A percentile compares a stretch with the other conserved stretches of the same genome.
These are phyloP conservation scores for Percina caprodes DNA, from an alignment of 2,113 vertebrate genomes.

Conservation along the genomic window DNA sequence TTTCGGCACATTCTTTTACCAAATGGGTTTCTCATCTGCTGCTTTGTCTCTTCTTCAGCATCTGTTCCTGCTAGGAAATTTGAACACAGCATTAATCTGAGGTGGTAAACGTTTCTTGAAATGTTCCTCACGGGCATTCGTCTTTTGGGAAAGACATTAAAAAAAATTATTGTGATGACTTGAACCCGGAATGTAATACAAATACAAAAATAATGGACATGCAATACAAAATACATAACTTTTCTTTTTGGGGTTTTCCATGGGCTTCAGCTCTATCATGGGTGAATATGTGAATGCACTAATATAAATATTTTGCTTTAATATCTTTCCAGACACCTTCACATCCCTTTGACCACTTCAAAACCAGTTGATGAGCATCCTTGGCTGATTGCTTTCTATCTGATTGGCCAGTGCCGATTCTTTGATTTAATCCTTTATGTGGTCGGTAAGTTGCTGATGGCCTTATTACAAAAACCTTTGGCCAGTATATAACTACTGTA, in stretches of 20 bases:
- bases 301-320: not conserved
- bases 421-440: not conserved
- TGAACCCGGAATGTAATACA: not conserved
- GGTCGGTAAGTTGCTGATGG: not conserved
- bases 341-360: not conserved
- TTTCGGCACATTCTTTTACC: slow-evolving; percentile 54
- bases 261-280: not conserved
- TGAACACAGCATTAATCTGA: slow-evolving; percentile 37
- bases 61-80: slow-evolving; percentile 47
- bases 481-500: not conserved
- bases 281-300: not conserved
- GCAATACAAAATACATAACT: no score
- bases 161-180: not conserved
- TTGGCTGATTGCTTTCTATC: not conserved
- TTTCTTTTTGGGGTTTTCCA: not conserved
- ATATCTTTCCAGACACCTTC: not conserved
- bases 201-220: no score
- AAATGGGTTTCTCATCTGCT: slow-evolving; percentile 66
- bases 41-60: slow-evolving; percentile 38
- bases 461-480: not conserved
- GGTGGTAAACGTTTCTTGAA: slow-evolving; percentile 49
- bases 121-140: slow-evolving; percentile 7
- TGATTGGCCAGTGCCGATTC: not conserved
- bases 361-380: not conserved
- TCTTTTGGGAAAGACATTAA: slow-evolving; percentile 13